A percentile compares a stretch with the other conserved stretches of the same genome.
phyloP scores from a whole-genome alignment of 2,888 invertebrate species.

The Eupithecia subfuscata region DNA sequence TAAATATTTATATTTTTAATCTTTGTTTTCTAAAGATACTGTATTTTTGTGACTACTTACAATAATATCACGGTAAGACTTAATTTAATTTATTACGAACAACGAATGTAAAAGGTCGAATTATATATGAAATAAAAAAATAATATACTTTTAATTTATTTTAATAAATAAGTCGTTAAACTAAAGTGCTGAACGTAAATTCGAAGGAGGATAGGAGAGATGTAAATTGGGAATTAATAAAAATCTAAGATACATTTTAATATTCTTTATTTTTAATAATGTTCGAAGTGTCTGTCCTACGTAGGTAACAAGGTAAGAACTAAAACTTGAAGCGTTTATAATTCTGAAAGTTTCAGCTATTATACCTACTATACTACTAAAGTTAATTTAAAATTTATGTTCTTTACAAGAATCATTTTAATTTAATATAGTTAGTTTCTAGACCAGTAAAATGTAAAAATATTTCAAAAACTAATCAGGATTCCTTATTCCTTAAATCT shows the following conservation, averaged over 20 bases:
- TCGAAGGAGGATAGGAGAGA: neutral
- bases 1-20: conserved; percentile 4
- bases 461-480: conserved; percentile 35
- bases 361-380: neutral
- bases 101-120: conserved; percentile 41
- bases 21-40: neutral
- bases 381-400: neutral
- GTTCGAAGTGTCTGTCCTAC: neutral
- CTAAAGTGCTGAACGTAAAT: neutral
- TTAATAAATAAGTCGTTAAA: neutral
- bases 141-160: neutral
- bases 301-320: neutral
- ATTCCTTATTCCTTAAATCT: conserved; percentile 32
- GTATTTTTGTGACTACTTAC: neutral
- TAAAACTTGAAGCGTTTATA: neutral
- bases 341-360: neutral
- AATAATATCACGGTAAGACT: neutral
- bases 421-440: neutral
- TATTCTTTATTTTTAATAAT: neutral
- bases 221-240: neutral
- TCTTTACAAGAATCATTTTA: neutral
- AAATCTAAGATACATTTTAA: neutral
- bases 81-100: conserved; percentile 14
- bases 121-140: neutral
- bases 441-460: conserved; percentile 16